Evolutionary conservation across 2,797 vertebrate species (phyloP).

Genomic region (Margarornis squamiger): DNA sequence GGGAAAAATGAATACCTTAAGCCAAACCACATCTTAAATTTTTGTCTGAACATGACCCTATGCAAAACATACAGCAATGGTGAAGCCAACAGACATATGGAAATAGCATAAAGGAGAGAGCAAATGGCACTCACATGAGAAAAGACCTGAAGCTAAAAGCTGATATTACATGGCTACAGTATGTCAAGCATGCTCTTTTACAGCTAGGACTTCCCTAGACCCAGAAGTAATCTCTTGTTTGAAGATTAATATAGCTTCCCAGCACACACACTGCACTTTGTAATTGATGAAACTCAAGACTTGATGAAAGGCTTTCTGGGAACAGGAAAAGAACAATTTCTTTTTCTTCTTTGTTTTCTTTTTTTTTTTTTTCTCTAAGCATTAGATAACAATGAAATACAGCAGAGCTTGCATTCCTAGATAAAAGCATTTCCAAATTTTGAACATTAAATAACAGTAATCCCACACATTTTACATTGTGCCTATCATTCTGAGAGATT

Average conservation of each 20-base stretch:
- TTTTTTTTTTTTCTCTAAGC: background rate
- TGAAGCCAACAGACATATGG: background rate
- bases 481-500: background rate
- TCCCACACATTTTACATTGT: background rate
- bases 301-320: background rate
- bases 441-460: background rate
- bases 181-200: background rate
- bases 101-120: conserved; percentile 12
- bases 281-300: background rate
- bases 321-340: background rate
- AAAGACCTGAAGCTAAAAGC: background rate
- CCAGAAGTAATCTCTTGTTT: background rate
- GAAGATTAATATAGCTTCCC: background rate
- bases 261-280: background rate
- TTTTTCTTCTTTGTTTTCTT: background rate
- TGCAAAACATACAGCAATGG: background rate
- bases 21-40: conserved; percentile 19
- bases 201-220: background rate
- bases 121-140: background rate
- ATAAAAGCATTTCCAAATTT: background rate
- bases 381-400: background rate
- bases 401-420: background rate
- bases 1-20: background rate
- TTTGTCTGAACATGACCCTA: background rate
- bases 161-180: background rate